Conservation (phyloP, 2,888 invertebrate genomes). For the Apomyelois bistriatella region DNA sequence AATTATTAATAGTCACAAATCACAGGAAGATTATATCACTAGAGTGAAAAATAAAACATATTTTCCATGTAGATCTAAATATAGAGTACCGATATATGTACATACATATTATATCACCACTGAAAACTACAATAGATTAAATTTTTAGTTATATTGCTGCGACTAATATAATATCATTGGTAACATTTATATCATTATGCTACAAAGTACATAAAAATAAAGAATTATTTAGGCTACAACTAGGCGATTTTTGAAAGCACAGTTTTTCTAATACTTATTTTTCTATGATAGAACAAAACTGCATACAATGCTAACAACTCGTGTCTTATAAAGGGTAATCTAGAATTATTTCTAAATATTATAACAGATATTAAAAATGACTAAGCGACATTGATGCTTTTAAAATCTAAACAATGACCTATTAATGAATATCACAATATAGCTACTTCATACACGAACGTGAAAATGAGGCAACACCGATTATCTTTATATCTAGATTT, state of each 20-base stretch:
- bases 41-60: constrained; percentile 55
- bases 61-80: constrained; percentile 52
- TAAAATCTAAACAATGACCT: constrained; percentile 39
- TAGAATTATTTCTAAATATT: not conserved
- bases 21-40: constrained; percentile 71
- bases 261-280: constrained; percentile 31
- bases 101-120: constrained; percentile 50
- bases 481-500: constrained; percentile 27
- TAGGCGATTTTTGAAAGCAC: constrained; percentile 55
- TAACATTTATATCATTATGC: not conserved
- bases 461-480: constrained; percentile 48
- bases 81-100: constrained; percentile 38
- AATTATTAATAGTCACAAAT: constrained; percentile 73
- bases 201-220: not conserved
- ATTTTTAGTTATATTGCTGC: not conserved
- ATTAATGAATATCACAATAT: constrained; percentile 72
- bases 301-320: not conserved
- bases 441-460: constrained; percentile 51
- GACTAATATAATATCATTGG: not conserved
- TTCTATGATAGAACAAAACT: constrained; percentile 3
- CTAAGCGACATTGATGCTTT: constrained; percentile 43
- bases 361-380: constrained; percentile 9
- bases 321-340: not conserved
- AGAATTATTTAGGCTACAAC: constrained; percentile 51
- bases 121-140: constrained; percentile 39